These are phyloP conservation scores for cattle (Bos taurus) DNA, from an alignment of 2,113 vertebrate genomes.

Conservation along the genomic window DNA sequence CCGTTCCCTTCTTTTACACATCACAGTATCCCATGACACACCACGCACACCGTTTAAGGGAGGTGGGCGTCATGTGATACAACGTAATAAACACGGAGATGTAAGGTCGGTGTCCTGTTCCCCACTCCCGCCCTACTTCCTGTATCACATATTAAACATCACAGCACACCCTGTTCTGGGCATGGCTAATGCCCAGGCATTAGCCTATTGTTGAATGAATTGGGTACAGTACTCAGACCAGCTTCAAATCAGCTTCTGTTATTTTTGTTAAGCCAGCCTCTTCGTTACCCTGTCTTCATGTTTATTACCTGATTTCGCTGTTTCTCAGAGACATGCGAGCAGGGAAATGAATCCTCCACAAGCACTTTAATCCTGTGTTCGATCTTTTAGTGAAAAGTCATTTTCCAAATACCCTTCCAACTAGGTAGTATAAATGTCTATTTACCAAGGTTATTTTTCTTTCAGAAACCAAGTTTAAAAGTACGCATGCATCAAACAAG, in stretches of 20 bases:
- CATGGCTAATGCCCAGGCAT: constrained; percentile 31
- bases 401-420: background rate
- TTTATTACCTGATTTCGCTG: constrained; percentile 21
- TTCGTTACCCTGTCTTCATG: constrained; percentile 49
- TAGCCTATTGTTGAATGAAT: constrained; percentile 40
- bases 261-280: constrained; percentile 25
- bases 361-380: background rate
- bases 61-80: constrained; percentile 72
- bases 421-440: background rate
- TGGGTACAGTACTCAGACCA: background rate
- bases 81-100: constrained; percentile 73
- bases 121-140: constrained; percentile 74
- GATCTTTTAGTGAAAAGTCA: background rate
- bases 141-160: constrained; percentile 73
- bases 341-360: background rate
- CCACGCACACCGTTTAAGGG: constrained; percentile 72
- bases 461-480: background rate
- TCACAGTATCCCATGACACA: constrained; percentile 58
- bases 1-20: constrained; percentile 70
- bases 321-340: background rate
- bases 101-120: constrained; percentile 75
- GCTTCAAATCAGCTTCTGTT: constrained; percentile 23
- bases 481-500: rapidly evolving
- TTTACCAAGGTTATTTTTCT: background rate
- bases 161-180: constrained; percentile 37